Evolutionary conservation across 2,797 vertebrate species (phyloP).

Genomic region (Onychomys torridus): DNA sequence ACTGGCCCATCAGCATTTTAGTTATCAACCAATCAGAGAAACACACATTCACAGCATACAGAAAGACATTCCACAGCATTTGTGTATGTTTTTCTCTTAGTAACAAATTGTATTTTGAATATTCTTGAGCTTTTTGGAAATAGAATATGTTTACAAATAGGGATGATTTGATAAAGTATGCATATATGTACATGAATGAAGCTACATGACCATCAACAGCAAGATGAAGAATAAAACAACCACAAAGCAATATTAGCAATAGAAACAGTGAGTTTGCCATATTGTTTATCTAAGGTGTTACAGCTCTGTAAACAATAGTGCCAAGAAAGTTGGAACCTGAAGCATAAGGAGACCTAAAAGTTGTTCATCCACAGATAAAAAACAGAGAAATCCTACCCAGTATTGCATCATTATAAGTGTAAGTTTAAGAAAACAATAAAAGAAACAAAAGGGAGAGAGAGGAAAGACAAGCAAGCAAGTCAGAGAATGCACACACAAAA

Average conservation of each 20-base stretch:
- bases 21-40: no score
- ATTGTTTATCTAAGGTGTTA: background rate
- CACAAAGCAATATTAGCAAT: background rate
- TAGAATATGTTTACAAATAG: background rate
- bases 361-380: background rate
- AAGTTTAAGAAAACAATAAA: background rate
- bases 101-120: background rate
- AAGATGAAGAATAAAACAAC: background rate
- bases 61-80: background rate
- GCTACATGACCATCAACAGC: background rate
- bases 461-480: fast-evolving
- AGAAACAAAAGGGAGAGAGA: no score
- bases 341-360: background rate
- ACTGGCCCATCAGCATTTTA: no score
- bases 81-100: background rate
- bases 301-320: background rate
- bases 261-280: background rate
- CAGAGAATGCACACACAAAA: background rate
- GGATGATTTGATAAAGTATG: background rate
- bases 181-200: background rate
- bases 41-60: no score
- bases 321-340: background rate
- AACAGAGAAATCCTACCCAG: background rate
- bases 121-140: background rate
- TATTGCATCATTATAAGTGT: background rate